Evolutionary conservation across 2,888 invertebrate species (phyloP).

Genomic region (Amphimallon solstitiale): DNA sequence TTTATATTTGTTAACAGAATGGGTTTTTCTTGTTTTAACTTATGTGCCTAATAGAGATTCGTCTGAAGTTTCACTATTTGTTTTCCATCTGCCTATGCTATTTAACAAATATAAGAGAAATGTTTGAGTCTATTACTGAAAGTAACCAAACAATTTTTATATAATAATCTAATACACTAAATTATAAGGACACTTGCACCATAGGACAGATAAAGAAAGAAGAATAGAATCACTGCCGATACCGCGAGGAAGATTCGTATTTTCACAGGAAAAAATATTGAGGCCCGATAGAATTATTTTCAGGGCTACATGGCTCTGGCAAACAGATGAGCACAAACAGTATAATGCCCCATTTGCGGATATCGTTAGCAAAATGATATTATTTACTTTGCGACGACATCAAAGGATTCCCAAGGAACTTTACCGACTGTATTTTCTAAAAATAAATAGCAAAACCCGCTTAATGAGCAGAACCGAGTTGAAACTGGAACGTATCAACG

Average conservation of each 20-base stretch:
- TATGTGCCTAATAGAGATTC: too few relatives aligned
- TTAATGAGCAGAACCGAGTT: conserved; percentile 32
- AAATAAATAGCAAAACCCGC: conserved; percentile 33
- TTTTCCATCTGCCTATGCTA: too few relatives aligned
- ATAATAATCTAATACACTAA: too few relatives aligned
- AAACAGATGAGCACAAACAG: conserved; percentile 49
- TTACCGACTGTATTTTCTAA: conserved; percentile 25
- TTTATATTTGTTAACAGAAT: too few relatives aligned
- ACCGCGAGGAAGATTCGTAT: background rate
- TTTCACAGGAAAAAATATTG: background rate
- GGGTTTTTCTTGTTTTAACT: too few relatives aligned
- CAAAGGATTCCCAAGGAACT: conserved; percentile 34
- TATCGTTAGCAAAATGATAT: conserved; percentile 55
- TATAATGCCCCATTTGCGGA: conserved; percentile 56
- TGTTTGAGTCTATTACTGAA: too few relatives aligned
- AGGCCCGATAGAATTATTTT: conserved; percentile 28
- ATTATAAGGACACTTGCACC: too few relatives aligned
- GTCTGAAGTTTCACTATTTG: too few relatives aligned
- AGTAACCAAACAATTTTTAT: too few relatives aligned
- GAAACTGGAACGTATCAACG: conserved; percentile 27
- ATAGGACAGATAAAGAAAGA: too few relatives aligned
- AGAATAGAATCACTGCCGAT: too few relatives aligned
- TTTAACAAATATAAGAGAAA: too few relatives aligned
- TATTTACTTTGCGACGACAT: conserved; percentile 49
- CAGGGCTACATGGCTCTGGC: conserved; percentile 1